A percentile compares a stretch with the other conserved stretches of the same genome.
Conservation (phyloP, 2,888 invertebrate species). For the Spisula solida region DNA sequence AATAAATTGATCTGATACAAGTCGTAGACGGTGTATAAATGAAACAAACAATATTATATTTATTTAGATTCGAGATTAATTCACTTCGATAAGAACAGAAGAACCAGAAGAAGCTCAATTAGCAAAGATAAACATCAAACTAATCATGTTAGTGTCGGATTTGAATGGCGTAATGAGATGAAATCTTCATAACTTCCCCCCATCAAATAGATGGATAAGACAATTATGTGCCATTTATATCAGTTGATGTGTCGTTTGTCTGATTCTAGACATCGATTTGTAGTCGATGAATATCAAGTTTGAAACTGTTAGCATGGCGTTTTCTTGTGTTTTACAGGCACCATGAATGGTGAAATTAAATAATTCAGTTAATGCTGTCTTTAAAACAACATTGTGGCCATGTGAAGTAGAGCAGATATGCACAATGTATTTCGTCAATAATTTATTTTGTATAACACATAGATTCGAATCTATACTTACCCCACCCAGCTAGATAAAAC, state of each 20-base stretch:
- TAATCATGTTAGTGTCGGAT: neutral
- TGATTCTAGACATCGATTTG: neutral
- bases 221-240: neutral
- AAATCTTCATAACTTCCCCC: neutral
- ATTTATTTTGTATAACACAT: too few relatives aligned
- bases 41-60: neutral
- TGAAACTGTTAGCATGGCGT: too few relatives aligned
- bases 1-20: too few relatives aligned
- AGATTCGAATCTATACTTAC: conserved; percentile 70
- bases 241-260: neutral
- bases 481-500: conserved; percentile 84
- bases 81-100: neutral
- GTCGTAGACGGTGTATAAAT: neutral
- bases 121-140: neutral
- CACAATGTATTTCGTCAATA: too few relatives aligned
- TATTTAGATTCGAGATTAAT: neutral
- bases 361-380: too few relatives aligned
- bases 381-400: too few relatives aligned
- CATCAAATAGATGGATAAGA: neutral
- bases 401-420: too few relatives aligned
- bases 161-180: neutral
- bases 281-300: neutral
- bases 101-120: neutral
- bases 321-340: too few relatives aligned
- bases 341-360: too few relatives aligned